Percentiles rank a stretch among this genome's conserved stretches.
phyloP scores from a whole-genome alignment of 2,888 invertebrate genomes.

The Neocrepidodera transversa region DNA sequence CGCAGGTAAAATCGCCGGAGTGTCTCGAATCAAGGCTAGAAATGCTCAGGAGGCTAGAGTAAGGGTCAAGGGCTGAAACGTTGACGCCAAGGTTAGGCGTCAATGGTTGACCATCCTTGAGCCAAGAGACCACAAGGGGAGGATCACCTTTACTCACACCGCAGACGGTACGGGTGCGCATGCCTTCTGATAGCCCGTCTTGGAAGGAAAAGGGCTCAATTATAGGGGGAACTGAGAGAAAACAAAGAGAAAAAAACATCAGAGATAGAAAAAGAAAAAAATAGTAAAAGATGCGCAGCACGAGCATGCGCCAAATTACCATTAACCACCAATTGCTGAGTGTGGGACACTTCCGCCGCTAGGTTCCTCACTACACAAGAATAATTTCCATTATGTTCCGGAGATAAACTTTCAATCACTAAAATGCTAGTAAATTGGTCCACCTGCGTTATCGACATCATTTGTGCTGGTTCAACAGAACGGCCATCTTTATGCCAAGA shows the following conservation, averaged over 20 bases:
- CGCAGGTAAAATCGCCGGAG: conserved; percentile 80
- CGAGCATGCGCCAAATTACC: conserved; percentile 67
- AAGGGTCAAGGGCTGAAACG: conserved; percentile 76
- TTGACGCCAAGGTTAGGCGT: conserved; percentile 72
- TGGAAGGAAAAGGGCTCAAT: conserved; percentile 86
- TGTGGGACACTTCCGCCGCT: conserved; percentile 76
- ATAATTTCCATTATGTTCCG: conserved; percentile 80
- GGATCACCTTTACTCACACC: conserved; percentile 82
- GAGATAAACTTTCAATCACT: conserved; percentile 77
- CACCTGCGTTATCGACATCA: conserved; percentile 72
- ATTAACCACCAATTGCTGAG: conserved; percentile 78
- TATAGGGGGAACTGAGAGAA: conserved; percentile 78
- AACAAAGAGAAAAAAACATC: conserved; percentile 65
- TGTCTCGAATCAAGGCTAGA: conserved; percentile 77
- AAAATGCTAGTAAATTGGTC: conserved; percentile 80
- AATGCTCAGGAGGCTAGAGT: conserved; percentile 79
- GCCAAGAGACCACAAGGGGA: conserved; percentile 81
- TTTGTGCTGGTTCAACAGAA: conserved; percentile 68
- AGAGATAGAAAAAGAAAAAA: conserved; percentile 62
- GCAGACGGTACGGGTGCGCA: conserved; percentile 82
- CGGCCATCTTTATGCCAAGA: conserved; percentile 80
- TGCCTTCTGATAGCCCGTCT: conserved; percentile 82
- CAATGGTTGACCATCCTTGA: conserved; percentile 79
- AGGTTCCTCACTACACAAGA: conserved; percentile 76
- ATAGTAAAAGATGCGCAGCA: conserved; percentile 53